A percentile compares a stretch with the other conserved stretches of the same genome.
These are phyloP conservation scores for Cheirogaleus medius DNA, from an alignment of 2,113 vertebrate genomes.

Conservation along the genomic window DNA sequence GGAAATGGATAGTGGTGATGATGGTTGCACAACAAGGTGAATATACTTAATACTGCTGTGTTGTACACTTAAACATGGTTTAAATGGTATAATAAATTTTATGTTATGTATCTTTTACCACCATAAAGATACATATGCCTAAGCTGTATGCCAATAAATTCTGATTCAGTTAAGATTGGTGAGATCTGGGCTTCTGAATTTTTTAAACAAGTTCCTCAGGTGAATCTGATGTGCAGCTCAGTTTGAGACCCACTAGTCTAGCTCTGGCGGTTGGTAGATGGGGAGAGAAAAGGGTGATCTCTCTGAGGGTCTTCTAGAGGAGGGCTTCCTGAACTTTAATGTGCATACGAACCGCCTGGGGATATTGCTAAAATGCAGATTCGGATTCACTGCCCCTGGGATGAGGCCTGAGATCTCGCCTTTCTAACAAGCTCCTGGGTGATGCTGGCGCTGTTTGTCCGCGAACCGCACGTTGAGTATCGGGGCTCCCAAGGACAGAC, in stretches of 20 bases:
- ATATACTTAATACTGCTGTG: not conserved
- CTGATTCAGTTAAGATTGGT: not conserved
- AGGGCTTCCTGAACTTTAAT: not conserved
- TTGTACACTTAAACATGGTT: not conserved
- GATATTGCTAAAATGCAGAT: not conserved
- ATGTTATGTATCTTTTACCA: not conserved
- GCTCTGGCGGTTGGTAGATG: not conserved
- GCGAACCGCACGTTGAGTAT: not conserved
- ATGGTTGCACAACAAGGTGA: not conserved
- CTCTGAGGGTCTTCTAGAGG: not conserved
- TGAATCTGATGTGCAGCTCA: not conserved
- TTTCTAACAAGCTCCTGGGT: not conserved
- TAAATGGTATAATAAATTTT: not conserved
- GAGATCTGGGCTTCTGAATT: not conserved
- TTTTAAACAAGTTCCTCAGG: not conserved
- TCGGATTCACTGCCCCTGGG: not conserved
- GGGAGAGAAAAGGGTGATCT: not conserved
- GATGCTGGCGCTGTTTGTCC: not conserved
- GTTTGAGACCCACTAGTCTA: not conserved
- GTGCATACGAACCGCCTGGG: not conserved
- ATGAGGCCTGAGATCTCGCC: not conserved
- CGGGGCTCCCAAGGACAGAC: not conserved
- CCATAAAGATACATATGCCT: not conserved
- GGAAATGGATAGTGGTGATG: not conserved
- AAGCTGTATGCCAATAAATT: not conserved